These are phyloP conservation scores for Brachypalpus laphriformis DNA, from an alignment of 2,888 invertebrate genomes.

Conservation along the genomic window DNA sequence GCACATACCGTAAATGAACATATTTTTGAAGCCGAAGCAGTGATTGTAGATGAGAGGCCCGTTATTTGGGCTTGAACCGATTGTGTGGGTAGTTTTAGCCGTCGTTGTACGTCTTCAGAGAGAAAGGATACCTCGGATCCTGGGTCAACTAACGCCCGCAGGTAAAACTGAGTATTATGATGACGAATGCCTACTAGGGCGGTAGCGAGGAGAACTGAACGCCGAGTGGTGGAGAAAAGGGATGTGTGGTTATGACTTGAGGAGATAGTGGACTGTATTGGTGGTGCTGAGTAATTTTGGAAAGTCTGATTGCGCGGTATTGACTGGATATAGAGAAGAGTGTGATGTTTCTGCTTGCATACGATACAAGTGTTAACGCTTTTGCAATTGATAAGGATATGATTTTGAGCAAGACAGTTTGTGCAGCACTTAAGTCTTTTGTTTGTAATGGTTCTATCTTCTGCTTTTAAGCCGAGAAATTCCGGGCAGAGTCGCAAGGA, in stretches of 20 bases:
- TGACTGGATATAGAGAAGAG: background rate
- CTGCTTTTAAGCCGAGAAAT: too few species aligned
- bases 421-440: too few species aligned
- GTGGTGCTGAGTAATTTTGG: background rate
- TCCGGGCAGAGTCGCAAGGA: background rate
- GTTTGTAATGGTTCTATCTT: too few species aligned
- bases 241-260: background rate
- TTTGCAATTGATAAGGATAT: too few species aligned
- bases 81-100: background rate
- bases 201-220: background rate
- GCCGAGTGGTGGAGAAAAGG: too few species aligned
- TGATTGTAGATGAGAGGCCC: too few species aligned
- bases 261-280: background rate
- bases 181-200: background rate
- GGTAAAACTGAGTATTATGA: background rate
- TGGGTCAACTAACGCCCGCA: background rate
- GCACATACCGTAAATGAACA: too few species aligned
- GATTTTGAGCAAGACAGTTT: too few species aligned
- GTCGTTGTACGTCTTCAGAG: background rate
- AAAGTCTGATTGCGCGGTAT: too few species aligned
- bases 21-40: too few species aligned
- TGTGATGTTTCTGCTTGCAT: background rate
- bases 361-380: too few species aligned
- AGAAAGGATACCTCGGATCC: background rate
- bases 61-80: too few species aligned